A percentile compares a stretch with the other conserved stretches of the same genome.
Evolutionary conservation across 2,113 vertebrate species (phyloP).

Genomic region (Uria aalge): DNA sequence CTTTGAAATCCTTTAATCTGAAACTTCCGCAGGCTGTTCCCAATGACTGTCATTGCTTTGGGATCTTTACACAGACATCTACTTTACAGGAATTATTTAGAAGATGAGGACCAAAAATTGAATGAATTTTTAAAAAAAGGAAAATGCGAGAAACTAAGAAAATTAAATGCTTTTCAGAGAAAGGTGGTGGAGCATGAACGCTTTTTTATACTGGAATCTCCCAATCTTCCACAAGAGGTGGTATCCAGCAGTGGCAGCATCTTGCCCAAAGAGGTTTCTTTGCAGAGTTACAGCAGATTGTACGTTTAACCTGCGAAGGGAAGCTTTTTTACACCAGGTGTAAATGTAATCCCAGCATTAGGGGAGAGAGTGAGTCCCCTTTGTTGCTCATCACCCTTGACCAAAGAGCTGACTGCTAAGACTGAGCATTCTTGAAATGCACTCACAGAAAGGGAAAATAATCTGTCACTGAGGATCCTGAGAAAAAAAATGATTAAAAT

Average conservation of each 20-base stretch:
- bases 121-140: not conserved
- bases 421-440: not conserved
- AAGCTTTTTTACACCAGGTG: not conserved
- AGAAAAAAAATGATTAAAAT: not conserved
- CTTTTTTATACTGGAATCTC: not conserved
- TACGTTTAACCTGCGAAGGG: not conserved
- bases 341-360: not conserved
- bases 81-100: not conserved
- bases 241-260: not conserved
- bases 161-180: not conserved
- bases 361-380: not conserved
- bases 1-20: not conserved
- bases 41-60: not conserved
- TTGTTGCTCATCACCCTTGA: not conserved
- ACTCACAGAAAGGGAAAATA: not conserved
- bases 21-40: not conserved
- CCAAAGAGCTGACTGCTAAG: not conserved
- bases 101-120: too few relatives aligned
- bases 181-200: fast-evolving
- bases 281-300: not conserved
- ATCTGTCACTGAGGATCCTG: not conserved
- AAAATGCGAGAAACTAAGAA: not conserved
- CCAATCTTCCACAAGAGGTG: not conserved
- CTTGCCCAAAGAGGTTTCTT: not conserved
- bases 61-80: not conserved